Evolutionary conservation across 2,888 invertebrate species (phyloP).

Genomic region (Herminia tarsipennalis): DNA sequence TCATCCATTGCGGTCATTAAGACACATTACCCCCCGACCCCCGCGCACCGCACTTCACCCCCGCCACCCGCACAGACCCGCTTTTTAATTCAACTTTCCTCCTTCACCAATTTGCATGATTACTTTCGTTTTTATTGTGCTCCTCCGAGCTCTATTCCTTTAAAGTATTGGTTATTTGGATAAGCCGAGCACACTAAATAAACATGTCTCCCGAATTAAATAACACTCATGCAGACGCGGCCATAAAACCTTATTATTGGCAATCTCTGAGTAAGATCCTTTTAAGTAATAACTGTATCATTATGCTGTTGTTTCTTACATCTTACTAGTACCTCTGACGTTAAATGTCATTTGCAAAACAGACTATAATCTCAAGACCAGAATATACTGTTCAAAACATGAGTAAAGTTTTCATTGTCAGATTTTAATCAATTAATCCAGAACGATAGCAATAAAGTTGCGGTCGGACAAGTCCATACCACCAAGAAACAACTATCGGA

Average conservation of each 20-base stretch:
- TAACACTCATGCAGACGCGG: slow-evolving; percentile 26
- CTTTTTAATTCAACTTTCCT: slow-evolving; percentile 85
- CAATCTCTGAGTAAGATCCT: slow-evolving; percentile 13
- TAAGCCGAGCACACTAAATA: slow-evolving; percentile 50
- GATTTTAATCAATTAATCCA: slow-evolving; percentile 23
- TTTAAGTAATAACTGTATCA: slow-evolving; percentile 5
- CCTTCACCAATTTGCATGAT: slow-evolving; percentile 84
- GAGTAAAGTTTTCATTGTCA: too few species aligned
- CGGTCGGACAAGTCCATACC: slow-evolving; percentile 24
- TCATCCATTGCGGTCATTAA: slow-evolving; percentile 85
- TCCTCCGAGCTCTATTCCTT: slow-evolving; percentile 57
- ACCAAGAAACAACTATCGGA: slow-evolving; percentile 57
- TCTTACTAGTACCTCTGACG: not conserved
- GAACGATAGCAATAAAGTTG: slow-evolving; percentile 31
- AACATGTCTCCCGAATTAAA: slow-evolving; percentile 39
- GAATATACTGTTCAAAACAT: too few species aligned
- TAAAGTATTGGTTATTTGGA: slow-evolving; percentile 59
- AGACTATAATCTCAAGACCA: too few species aligned
- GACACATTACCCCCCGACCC: slow-evolving; percentile 73
- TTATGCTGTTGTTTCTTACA: not conserved
- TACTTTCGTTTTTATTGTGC: slow-evolving; percentile 85
- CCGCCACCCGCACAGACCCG: slow-evolving; percentile 58
- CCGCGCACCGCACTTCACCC: slow-evolving; percentile 33
- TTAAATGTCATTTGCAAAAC: too few species aligned
- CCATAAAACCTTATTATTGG: slow-evolving; percentile 24